These are phyloP conservation scores for Ophioninae sp. DNA, from an alignment of 2,888 invertebrate species.

Conservation along the genomic window DNA sequence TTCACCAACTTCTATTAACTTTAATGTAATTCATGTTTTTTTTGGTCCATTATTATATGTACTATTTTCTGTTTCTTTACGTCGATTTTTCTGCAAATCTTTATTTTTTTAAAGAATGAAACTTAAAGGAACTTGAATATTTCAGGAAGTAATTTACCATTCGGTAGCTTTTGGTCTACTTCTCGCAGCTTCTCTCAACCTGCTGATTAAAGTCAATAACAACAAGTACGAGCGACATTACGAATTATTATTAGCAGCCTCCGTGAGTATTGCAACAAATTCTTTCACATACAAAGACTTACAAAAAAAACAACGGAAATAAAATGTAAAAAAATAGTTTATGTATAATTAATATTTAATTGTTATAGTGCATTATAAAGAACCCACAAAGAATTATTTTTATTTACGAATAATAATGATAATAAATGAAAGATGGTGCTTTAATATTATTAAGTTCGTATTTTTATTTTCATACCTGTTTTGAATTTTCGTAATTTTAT, in stretches of 20 bases:
- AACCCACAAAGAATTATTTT: neutral
- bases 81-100: neutral
- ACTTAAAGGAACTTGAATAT: constrained; percentile 23
- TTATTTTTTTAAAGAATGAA: neutral
- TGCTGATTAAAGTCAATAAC: constrained; percentile 85
- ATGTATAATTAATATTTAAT: neutral
- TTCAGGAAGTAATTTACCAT: constrained; percentile 92
- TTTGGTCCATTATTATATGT: neutral
- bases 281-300: neutral
- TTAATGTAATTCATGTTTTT: neutral
- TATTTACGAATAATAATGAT: too few relatives aligned
- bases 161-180: constrained; percentile 88
- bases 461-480: too few relatives aligned
- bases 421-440: too few relatives aligned
- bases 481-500: too few relatives aligned
- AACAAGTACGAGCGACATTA: constrained; percentile 78
- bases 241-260: constrained; percentile 87
- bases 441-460: too few relatives aligned
- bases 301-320: neutral
- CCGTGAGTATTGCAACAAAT: constrained; percentile 83
- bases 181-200: constrained; percentile 86
- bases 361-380: neutral
- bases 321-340: neutral
- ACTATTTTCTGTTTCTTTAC: too few relatives aligned
- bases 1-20: neutral